Evolutionary conservation across 2,888 invertebrate genomes (phyloP), one percentile per base, ranked within the genome.

Genomic region (Lycaena phlaeas): DNA sequence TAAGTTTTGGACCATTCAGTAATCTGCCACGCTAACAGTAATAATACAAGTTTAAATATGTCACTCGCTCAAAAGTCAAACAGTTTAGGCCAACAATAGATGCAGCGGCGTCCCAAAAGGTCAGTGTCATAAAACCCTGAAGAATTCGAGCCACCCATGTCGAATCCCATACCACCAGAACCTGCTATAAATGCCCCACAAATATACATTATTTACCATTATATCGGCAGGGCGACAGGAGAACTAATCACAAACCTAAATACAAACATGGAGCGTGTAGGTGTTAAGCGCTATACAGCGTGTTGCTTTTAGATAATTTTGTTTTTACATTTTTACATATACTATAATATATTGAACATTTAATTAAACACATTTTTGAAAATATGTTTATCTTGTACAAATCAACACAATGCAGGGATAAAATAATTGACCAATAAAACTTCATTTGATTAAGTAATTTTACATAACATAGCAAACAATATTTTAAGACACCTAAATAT

Each of bases 161-260:
- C 61, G 79, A n/a, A n/a, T n/a, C n/a, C n/a, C n/a, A n/a, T n/a
- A 72, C 67, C 67, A 61, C 60, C 57, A 66, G 59, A 51, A 57
- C 59, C 64, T 69, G 75, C 73, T 81, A 78, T 81, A 81, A 81
- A 59, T 73, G 71, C 69, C 66, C 74, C 71, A 71, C 79, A 75
- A 82, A 81, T 76, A 78, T 75, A 70, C 76, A 78, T 81, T 81
- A 84, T 82, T 77, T 81, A 82, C 78, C 74, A 82, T 81, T 75
- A 79, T 77, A 78, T 78, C 77, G 73, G 70, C 74, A 68, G 67
- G 58, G 73, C 68, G 79, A 79, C 81, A 79, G 66, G 64, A 67
- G 57, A 54, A 66, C 74, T 82, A 84, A 82, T 79, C 72, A 73
- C 69, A 70, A 78, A 74, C 61, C 57, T 70, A 79, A 76, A 84